phyloP scores from a whole-genome alignment of 1,140 invertebrate genomes.

The Pseudomyrmex gracilis region DNA sequence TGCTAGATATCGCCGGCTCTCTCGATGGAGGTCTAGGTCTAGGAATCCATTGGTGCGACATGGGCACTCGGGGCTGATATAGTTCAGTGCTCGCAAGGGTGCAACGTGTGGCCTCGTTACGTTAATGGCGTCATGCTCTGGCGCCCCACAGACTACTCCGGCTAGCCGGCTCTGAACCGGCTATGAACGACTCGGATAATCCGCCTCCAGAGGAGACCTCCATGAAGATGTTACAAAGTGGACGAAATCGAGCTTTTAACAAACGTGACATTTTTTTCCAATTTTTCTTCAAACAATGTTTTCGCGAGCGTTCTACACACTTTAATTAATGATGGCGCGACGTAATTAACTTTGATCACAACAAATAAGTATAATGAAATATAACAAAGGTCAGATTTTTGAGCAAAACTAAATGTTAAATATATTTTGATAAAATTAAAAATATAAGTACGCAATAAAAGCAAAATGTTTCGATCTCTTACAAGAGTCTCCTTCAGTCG shows the following conservation, averaged over 20 bases:
- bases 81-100: conserved; percentile 71
- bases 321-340: no score
- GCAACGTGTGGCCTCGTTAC: conserved; percentile 78
- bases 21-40: conserved; percentile 75
- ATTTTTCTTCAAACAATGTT: no score
- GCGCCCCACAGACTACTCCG: conserved; percentile 73
- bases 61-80: conserved; percentile 71
- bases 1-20: conserved; percentile 60
- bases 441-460: no score
- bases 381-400: no score
- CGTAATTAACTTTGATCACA: no score
- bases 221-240: conserved; percentile 23
- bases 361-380: no score
- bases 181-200: conserved; percentile 59
- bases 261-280: no score
- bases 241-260: conserved; percentile 11
- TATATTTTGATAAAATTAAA: no score
- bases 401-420: no score
- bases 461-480: no score
- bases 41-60: conserved; percentile 63
- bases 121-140: conserved; percentile 80
- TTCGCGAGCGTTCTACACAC: no score
- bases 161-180: conserved; percentile 58
- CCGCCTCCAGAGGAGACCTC: conserved; percentile 39
- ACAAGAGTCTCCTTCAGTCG: no score